Base-by-base conservation (phyloP, 2,888 invertebrate genomes). In the Ceramica pisi region DNA sequence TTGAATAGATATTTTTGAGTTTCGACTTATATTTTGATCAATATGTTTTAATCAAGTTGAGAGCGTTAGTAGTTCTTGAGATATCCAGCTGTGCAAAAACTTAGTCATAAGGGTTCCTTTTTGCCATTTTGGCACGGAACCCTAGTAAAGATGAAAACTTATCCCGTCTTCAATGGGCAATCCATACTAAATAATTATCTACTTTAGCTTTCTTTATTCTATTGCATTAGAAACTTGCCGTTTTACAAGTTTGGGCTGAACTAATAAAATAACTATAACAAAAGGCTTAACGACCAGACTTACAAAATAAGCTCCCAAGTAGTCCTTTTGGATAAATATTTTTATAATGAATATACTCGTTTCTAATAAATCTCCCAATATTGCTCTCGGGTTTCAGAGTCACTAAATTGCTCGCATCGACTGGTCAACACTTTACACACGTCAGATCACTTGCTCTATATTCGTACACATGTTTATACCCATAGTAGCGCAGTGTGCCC, bases 401-500 rank as follows among this genome's bases (percentile, higher is more conserved):
- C 59, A 53, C 46, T n/a, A 14, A 60, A 71, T 60, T 46, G 35
- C 38, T 55, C 21, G 16, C 14, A 16, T 38, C n/a, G 14, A n/a
- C 51, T 19, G 38, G 19, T 19, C 26, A 61, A 41, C 14, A 31
- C 16, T 60, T 19, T n/a, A 12, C 41, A 57, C 57, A 64, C 19
- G 21, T 59, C 48, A 41, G 26, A 71, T 48, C 53, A 56, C 26
- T 14, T 41, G 38, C 14, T 26, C 48, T 63, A n/a, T 38, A 67
- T 23, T 38, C 48, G 12, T 65, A 50, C n/a, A n/a, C 64, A 64
- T 48, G 23, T 62, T 21, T 26, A 59, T 53, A 55, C 19, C 48
- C 48, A 31, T 31, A 23, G 61, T 46, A 44, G 68, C 21, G 26
- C 41, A 23, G 14, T 44, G 44, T 68, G 35, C 7, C 35, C 48